Percentiles rank a stretch among this genome's conserved stretches.
These are phyloP conservation scores for Lerista edwardsae DNA, from an alignment of 2,797 vertebrate genomes.

Conservation along the genomic window DNA sequence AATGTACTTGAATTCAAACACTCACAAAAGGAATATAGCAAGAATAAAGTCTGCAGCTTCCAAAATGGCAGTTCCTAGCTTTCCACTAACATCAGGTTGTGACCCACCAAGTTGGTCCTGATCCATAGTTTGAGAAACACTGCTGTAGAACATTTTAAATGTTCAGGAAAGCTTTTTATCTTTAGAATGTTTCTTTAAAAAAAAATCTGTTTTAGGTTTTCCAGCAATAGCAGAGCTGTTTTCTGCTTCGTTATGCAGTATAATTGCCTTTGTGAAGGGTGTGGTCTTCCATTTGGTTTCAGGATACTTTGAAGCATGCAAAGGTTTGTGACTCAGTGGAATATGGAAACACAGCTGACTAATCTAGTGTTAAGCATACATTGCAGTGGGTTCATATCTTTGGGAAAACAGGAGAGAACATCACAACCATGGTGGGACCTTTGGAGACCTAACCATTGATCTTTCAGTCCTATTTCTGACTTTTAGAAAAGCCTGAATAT, in stretches of 20 bases:
- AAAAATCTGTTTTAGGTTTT: background rate
- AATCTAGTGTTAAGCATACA: fast-evolving
- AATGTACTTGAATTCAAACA: too few species aligned
- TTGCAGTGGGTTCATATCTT: background rate
- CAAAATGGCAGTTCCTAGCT: too few species aligned
- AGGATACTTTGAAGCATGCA: background rate
- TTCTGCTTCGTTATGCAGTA: background rate
- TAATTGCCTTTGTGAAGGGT: background rate
- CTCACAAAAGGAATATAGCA: too few species aligned
- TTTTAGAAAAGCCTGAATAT: too few species aligned
- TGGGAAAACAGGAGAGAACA: background rate
- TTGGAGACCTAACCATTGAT: background rate
- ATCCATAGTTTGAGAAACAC: too few species aligned
- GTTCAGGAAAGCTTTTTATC: background rate
- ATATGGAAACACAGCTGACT: fast-evolving
- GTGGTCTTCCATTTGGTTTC: constrained; percentile 3
- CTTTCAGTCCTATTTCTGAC: background rate
- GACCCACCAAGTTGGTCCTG: too few species aligned
- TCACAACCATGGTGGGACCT: background rate
- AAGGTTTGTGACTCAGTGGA: fast-evolving
- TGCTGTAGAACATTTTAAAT: background rate
- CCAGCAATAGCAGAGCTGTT: too few species aligned
- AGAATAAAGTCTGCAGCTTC: too few species aligned
- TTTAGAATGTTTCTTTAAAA: background rate
- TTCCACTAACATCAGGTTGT: too few species aligned